These are phyloP conservation scores for Ametastegia equiseti DNA, from an alignment of 2,888 invertebrate species.

Conservation along the genomic window DNA sequence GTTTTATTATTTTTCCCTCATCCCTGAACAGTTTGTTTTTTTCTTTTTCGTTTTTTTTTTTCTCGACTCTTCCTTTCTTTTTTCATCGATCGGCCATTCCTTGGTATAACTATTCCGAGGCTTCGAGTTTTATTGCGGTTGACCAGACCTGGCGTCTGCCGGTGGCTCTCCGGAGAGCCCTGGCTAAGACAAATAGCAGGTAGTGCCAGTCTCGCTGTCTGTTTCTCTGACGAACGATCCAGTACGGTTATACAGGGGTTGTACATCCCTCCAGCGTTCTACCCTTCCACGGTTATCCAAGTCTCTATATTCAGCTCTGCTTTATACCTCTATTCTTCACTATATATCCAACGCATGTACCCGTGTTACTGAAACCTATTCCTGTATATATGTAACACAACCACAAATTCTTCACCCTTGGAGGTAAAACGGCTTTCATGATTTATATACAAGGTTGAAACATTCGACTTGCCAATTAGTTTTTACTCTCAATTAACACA, in stretches of 20 bases:
- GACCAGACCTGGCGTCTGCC: neutral
- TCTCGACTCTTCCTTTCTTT: neutral
- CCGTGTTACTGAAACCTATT: neutral
- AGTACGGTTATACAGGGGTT: neutral
- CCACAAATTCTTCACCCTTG: neutral
- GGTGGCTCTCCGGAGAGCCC: constrained; percentile 44
- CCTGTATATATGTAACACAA: too few relatives aligned
- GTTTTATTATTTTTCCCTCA: neutral
- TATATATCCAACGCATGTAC: neutral
- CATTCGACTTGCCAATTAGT: neutral
- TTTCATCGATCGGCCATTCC: constrained; percentile 10
- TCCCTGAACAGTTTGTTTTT: neutral
- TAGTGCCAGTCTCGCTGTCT: constrained; percentile 38
- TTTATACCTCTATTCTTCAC: neutral
- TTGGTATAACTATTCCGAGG: constrained; percentile 5
- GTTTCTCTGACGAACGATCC: constrained; percentile 41
- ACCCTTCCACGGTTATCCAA: neutral
- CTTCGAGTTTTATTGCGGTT: constrained; percentile 39
- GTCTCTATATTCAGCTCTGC: neutral
- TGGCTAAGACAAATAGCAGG: constrained; percentile 43
- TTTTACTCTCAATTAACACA: neutral
- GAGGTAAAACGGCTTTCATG: neutral
- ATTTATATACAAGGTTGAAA: neutral
- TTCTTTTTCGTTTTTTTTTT: neutral
- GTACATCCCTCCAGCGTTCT: neutral